phyloP scores from a whole-genome alignment of 2,797 vertebrate genomes.

The Poecilia wingei region DNA sequence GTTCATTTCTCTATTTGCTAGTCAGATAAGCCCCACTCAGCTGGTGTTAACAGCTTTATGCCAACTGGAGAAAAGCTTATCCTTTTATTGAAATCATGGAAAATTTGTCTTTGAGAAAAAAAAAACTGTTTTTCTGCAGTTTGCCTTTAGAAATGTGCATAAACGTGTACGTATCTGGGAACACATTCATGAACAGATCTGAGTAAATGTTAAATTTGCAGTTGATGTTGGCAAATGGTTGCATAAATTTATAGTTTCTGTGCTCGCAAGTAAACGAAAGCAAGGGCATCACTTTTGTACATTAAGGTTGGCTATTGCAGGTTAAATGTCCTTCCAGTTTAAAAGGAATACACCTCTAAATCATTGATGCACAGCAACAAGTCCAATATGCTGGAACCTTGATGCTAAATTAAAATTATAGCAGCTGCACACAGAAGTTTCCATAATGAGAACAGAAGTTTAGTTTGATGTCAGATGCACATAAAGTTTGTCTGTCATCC shows the following conservation, averaged over 20 bases:
- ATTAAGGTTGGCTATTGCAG: not conserved
- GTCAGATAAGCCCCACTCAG: not conserved
- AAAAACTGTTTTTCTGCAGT: not conserved
- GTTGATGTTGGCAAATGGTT: not conserved
- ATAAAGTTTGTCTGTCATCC: constrained; percentile 39
- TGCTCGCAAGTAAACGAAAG: not conserved
- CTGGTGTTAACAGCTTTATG: not conserved
- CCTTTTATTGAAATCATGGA: not conserved
- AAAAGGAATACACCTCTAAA: not conserved
- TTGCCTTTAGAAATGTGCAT: not conserved
- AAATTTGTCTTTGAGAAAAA: not conserved
- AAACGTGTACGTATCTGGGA: not conserved
- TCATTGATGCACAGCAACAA: not conserved
- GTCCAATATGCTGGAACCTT: not conserved
- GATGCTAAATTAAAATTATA: constrained; percentile 12
- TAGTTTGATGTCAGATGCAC: constrained; percentile 32
- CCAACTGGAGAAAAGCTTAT: not conserved
- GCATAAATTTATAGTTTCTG: not conserved
- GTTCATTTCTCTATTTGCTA: not conserved
- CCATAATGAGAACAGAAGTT: constrained; percentile 29
- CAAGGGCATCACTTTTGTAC: not conserved
- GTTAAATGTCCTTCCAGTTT: not conserved
- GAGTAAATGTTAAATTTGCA: not conserved
- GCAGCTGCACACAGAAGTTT: constrained; percentile 4
- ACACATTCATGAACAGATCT: not conserved